Percentiles rank a stretch among this genome's conserved stretches.
Evolutionary conservation across 2,113 vertebrate species (phyloP).

Genomic region (Rutilus rutilus): DNA sequence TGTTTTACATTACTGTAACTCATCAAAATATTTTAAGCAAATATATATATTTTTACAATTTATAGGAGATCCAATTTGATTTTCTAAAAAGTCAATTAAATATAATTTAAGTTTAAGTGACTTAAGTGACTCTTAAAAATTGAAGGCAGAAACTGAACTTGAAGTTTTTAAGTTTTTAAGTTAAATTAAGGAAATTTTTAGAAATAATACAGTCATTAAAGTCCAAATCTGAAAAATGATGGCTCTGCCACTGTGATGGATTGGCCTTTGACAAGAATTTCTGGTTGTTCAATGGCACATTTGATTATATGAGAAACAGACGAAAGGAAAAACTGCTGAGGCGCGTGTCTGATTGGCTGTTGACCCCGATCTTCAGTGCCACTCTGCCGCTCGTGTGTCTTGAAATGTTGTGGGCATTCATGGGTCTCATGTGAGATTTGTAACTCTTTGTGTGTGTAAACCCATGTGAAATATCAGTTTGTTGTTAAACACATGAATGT

Average conservation of each 20-base stretch:
- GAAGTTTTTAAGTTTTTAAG: too few species aligned
- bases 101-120: too few species aligned
- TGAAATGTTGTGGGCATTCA: neutral
- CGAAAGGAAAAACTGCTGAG: neutral
- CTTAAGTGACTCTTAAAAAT: too few species aligned
- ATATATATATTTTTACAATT: too few species aligned
- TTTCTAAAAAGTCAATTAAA: too few species aligned
- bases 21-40: too few species aligned
- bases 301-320: neutral
- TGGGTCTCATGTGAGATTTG: neutral
- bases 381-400: neutral
- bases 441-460: neutral
- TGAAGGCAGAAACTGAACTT: too few species aligned
- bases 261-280: neutral
- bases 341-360: neutral
- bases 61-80: too few species aligned
- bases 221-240: neutral
- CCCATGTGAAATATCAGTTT: neutral
- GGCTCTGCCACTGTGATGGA: neutral
- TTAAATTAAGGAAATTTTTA: too few species aligned
- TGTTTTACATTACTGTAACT: too few species aligned
- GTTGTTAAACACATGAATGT: conserved; percentile 12
- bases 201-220: neutral
- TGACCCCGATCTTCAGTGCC: neutral
- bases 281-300: neutral